Evolutionary conservation across 2,113 vertebrate species (phyloP).

Genomic region (Megaceryle maxima): DNA sequence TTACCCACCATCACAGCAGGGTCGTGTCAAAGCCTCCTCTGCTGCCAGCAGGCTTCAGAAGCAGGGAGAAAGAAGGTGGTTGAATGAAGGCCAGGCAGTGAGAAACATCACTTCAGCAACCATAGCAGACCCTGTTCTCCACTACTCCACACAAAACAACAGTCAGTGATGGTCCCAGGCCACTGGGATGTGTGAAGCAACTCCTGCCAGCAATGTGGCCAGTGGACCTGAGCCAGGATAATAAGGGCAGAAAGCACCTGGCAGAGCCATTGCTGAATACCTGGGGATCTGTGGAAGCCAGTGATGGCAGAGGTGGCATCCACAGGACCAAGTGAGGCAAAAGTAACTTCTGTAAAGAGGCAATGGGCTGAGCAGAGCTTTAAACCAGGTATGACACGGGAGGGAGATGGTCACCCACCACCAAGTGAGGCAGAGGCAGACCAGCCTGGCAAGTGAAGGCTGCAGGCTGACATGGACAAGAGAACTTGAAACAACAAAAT

Average conservation of each 20-base stretch:
- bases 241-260: background rate
- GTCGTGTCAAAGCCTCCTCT: background rate
- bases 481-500: background rate
- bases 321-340: background rate
- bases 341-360: background rate
- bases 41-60: background rate
- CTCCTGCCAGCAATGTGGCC: background rate
- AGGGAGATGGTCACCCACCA: background rate
- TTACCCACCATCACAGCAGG: background rate
- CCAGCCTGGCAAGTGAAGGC: background rate
- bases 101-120: background rate
- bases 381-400: too few relatives aligned
- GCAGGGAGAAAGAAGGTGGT: background rate
- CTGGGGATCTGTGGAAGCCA: background rate
- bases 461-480: background rate
- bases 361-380: background rate
- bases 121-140: background rate
- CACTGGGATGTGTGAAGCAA: background rate
- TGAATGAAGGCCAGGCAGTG: background rate
- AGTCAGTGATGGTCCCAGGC: background rate
- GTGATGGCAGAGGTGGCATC: background rate
- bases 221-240: background rate
- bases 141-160: background rate
- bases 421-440: background rate
- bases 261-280: background rate